Evolutionary conservation across 2,888 invertebrate species (phyloP), one percentile per base, ranked within the genome.

Genomic region (Sarcophaga variegata): DNA sequence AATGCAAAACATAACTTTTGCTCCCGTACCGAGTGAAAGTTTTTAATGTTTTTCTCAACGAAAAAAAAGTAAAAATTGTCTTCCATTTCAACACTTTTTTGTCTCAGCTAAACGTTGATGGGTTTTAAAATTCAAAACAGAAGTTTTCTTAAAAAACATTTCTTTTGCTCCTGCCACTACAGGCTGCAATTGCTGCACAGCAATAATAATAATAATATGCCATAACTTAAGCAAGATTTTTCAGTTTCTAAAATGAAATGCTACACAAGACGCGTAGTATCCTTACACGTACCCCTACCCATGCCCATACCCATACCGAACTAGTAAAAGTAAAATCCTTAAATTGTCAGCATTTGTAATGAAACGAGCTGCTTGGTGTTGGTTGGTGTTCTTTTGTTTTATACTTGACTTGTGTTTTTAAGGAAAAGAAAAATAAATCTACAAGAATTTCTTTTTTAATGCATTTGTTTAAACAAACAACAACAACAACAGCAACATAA

Each of bases 41-140:
- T 54, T 14, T 54, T 54, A 54, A 54, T 54, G 54, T 54, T 54
- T 54, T 54, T 54, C 1, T 14, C 4, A 54, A 17, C 0, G 17
- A 54, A 17, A 14, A 54, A 14, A 49, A 49, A 49, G 4, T 2
- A 49, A 54, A 14, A 54, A 54, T 14, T 69, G 69, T 20, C 47
- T 70, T 74, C 12, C 45, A 37, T 47, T 45, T 45, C 49, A 27
- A 54, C 27, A 70, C 37, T 20, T 66, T 22, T 75, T 66, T 22
- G 17, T 45, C 37, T 12, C 25, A 62, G 54, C 17, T 54, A 54
- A 54, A 54, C 54, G 54, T 54, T 54, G 54, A 54, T 54, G 54
- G 54, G 17, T 54, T 54, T 54, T 54, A 54, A 54, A 54, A 54
- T 54, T 54, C 54, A 54, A 54, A 54, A 54, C 54, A 54, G 54